Evolutionary conservation across 2,797 vertebrate species (phyloP), one percentile per base, ranked within the genome.

Genomic region (Bovichtus variegatus): DNA sequence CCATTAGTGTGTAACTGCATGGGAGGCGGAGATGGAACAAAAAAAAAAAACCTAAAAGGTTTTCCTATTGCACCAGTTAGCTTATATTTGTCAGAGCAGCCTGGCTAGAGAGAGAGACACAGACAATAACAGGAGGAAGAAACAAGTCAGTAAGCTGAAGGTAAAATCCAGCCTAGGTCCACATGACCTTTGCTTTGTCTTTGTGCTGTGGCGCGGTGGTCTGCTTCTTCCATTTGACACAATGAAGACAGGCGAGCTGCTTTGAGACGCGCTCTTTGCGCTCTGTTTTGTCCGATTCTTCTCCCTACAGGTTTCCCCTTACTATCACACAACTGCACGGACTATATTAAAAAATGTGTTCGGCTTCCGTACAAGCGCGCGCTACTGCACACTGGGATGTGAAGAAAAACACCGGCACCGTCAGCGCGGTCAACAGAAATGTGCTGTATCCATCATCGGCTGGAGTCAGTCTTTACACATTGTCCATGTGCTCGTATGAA

Each of bases 31-130:
- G 68, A 83, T 29, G 59, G 40, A 15, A n/a, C 74, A 80, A 72
- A 27, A 38, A 70, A 81, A 66, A 74, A 73, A 44, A 9, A 12
- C 65, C 84, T 92, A 91, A 94, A 93, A 91, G 90, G 85, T 91
- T 93, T 92, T 92, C 85, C 85, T 86, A 88, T 85, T 84, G 82
- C 82, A 82, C 83, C 81, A 70, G 81, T 89, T 89, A 57, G 76
- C 76, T 80, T 74, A 63, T 74, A 80, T 88, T 90, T 81, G 77
- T 73, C 54, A 59, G 79, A 75, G 70, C 27, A 61, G 66, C 11
- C 23, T 36, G 27, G 47, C 21, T 40, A 76, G 53, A 74, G 76
- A 59, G 66, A 69, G 36, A 66, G 0, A 47, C 58, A 65, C 25
- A 70, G 10, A 74, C 15, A 16, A 62, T n/a, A 78, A 57, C 50